phyloP scores from a whole-genome alignment of 2,888 invertebrate species.

The Apodemia mormo region DNA sequence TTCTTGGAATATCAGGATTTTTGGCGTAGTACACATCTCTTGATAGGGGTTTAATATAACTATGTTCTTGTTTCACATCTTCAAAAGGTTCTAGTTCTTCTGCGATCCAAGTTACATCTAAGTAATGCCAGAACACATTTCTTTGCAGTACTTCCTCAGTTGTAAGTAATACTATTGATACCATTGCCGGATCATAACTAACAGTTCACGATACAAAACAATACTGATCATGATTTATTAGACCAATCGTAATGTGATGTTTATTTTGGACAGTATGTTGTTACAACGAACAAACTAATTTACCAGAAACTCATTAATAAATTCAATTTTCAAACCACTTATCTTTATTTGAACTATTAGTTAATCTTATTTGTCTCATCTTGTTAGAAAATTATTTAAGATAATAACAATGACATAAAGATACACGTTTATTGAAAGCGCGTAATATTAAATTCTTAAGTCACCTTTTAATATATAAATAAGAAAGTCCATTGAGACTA shows the following conservation, averaged over 20 bases:
- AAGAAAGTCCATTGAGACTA: conserved; percentile 14
- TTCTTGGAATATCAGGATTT: conserved; percentile 69
- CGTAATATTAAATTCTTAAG: neutral
- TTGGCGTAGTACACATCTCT: conserved; percentile 68
- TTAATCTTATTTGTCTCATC: conserved; percentile 14
- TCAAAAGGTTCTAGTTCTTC: conserved; percentile 73
- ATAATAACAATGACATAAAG: neutral
- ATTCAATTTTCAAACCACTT: neutral
- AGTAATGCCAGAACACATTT: conserved; percentile 67
- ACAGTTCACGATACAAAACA: conserved; percentile 12
- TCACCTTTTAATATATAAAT: neutral
- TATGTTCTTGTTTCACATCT: conserved; percentile 62
- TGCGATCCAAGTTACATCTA: conserved; percentile 66
- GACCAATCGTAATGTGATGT: conserved; percentile 31
- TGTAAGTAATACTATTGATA: conserved; percentile 64
- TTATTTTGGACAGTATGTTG: neutral
- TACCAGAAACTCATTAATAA: neutral
- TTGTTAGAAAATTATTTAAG: conserved; percentile 4
- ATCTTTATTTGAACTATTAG: conserved; percentile 23
- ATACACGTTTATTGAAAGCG: neutral
- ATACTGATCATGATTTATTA: conserved; percentile 2
- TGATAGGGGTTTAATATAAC: conserved; percentile 61
- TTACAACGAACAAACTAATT: neutral
- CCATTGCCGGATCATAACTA: conserved; percentile 49
- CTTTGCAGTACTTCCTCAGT: conserved; percentile 70